Evolutionary conservation across 2,113 vertebrate species (phyloP), one percentile per base, ranked within the genome.

Genomic region (Pelecanus crispus): DNA sequence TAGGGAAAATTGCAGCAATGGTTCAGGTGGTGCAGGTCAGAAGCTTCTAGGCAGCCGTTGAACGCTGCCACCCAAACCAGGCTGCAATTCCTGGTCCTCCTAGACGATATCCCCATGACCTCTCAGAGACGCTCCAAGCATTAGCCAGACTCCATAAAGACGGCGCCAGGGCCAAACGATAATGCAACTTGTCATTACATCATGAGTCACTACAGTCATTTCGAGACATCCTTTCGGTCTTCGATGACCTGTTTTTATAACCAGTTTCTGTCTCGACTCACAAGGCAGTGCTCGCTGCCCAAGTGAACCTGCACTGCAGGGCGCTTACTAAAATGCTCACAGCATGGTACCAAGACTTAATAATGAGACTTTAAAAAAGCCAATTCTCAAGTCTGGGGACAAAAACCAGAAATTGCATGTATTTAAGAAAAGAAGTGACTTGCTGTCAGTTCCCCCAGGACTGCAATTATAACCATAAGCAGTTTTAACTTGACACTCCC

Each of bases 91-190:
- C 32, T 59, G 40, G 24, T 25, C 16, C 90, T 92, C 50, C 45
- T 26, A 10, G 13, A 44, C 2, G 1, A 66, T 13, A 17, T 42
- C 29, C 31, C 42, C 36, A 40, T 2, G 21, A 47, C n/a, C 7
- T 38, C 40, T 7, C 3, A 5, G 73, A 81, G 38, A 44, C 1
- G 24, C 29, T 75, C 47, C 70, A 71, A 28, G 32, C 47, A 67
- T 38, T 63, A 59, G 15, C 47, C 61, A 81, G 59, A 25, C 32
- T 79, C 38, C 32, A 45, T 2, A 21, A 62, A 58, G 58, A 40
- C 0, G 0, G 42, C 0, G 0, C 29, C 3, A 3, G 55, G 52
- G 26, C 38, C 55, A 79, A 81, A 16, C 0, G 13, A 81, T 26
- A 92, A 72, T 10, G 12, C 36, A 45, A 16, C 31, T 38, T 67